Base-by-base conservation (phyloP, 2,113 vertebrate species). In the Leuciscus idus region DNA sequence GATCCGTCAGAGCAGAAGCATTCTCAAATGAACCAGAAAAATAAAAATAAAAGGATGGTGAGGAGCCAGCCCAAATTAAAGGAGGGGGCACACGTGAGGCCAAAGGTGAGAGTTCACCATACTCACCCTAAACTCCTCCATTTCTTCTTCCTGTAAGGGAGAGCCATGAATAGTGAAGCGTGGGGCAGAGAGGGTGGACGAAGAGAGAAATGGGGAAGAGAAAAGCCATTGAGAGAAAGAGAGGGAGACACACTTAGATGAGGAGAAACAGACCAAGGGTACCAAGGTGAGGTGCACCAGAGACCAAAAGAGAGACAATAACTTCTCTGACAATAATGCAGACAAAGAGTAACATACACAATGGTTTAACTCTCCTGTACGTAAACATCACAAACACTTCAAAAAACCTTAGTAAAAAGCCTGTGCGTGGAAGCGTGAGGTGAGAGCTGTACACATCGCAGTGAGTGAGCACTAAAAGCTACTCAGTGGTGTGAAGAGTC, bases 101-200 rank as follows among this genome's bases (percentile, higher is more conserved):
- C 84, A 85, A 90, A 87, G 89, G 89, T 84, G 43, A 84, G 90
- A 88, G 92, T 83, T 94, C 94, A 93, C 94, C 94, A 87, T 90
- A 99, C 98, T 99, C 97, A 99, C 98, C 98, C 98, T 94, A 99
- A 94, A 96, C 98, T 99, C 92, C 98, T 96, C 98, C 98, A 99
- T 86, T 99, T 99, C 98, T 99, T 99, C 98, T 99, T 99, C 97
- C 98, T 99, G 96, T 92, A 97, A 96, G 94, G 95, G 90, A 96
- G 95, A 96, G 96, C 96, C 96, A 96, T 94, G 95, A 96, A 97
- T 92, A 96, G 94, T 96, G 96, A 97, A 96, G 97, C 96, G 93
- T 91, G 95, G 95, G 94, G 93, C 55, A 70, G 39, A 76, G 59
- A 57, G 59, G 59, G 80, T 61, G 46, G 92, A 95, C 91, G 88